Evolutionary conservation across 1,140 invertebrate species (phyloP).

Genomic region (Piezodorus guildinii): DNA sequence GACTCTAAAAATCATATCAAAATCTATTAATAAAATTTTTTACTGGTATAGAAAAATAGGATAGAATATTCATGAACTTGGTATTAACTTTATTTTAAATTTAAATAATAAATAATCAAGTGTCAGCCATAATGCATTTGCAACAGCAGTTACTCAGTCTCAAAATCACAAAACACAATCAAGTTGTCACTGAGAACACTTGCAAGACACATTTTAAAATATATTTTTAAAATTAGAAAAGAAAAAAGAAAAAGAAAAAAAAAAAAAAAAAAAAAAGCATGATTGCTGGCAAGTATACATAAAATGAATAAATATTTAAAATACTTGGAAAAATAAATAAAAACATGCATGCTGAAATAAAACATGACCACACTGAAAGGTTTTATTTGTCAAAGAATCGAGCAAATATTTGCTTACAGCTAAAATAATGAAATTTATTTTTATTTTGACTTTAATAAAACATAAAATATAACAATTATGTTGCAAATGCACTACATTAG

Average conservation of each 20-base stretch:
- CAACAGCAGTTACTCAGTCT: constrained; percentile 15
- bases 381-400: too few species aligned
- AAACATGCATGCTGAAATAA: too few species aligned
- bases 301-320: too few species aligned
- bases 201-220: constrained; percentile 8
- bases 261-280: too few species aligned
- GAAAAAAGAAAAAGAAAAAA: too few species aligned
- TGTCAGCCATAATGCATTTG: constrained; percentile 22
- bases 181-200: constrained; percentile 6
- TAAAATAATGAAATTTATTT: background rate
- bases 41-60: background rate
- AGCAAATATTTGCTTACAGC: background rate
- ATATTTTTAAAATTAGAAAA: background rate
- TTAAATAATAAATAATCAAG: background rate
- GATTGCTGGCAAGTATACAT: too few species aligned
- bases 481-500: constrained; percentile 22
- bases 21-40: constrained; percentile 22
- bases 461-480: constrained; percentile 7
- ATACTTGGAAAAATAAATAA: too few species aligned
- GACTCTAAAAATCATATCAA: constrained; percentile 52
- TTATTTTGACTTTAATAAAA: background rate
- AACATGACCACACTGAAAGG: too few species aligned
- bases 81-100: background rate
- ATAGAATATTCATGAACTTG: too few species aligned
- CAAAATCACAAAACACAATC: background rate